Percentiles rank a stretch among this genome's conserved stretches.
Evolutionary conservation across 2,888 invertebrate genomes (phyloP).

Genomic region (Sinohyriopsis cumingii): DNA sequence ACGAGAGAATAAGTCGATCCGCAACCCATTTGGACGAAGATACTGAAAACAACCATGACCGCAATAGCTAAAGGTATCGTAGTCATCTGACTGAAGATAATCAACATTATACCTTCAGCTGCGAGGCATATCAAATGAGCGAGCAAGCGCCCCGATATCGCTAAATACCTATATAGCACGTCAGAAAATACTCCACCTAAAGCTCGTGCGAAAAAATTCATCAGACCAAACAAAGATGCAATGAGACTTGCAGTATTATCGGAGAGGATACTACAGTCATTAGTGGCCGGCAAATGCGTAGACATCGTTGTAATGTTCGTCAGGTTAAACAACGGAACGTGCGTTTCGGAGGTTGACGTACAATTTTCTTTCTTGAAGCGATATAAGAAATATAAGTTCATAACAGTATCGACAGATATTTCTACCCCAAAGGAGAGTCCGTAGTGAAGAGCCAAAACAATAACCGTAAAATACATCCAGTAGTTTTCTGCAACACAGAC

Average conservation of each 20-base stretch:
- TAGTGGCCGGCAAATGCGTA: not conserved
- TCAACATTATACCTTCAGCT: slow-evolving; percentile 24
- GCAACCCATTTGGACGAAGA: slow-evolving; percentile 21
- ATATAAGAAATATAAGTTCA: slow-evolving; percentile 15
- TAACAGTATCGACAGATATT: slow-evolving; percentile 14
- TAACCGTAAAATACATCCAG: slow-evolving; percentile 7
- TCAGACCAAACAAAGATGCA: slow-evolving; percentile 12
- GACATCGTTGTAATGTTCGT: not conserved
- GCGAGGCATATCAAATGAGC: slow-evolving; percentile 23
- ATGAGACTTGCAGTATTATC: slow-evolving; percentile 12
- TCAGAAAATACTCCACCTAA: slow-evolving; percentile 13
- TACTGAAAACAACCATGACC: slow-evolving; percentile 19
- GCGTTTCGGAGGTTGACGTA: not conserved
- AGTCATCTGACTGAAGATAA: slow-evolving; percentile 24
- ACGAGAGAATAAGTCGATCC: slow-evolving; percentile 19
- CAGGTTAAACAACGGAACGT: not conserved
- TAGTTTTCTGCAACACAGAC: not conserved
- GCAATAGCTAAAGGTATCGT: slow-evolving; percentile 11
- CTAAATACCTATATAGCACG: not conserved
- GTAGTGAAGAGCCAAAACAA: slow-evolving; percentile 5
- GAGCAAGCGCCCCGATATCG: slow-evolving; percentile 13
- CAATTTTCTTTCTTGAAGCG: slow-evolving; percentile 8
- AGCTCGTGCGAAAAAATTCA: slow-evolving; percentile 12
- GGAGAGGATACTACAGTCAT: slow-evolving; percentile 9
- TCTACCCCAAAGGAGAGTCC: slow-evolving; percentile 14